phyloP scores from a whole-genome alignment of 2,888 invertebrate genomes.

The Macaria notata region DNA sequence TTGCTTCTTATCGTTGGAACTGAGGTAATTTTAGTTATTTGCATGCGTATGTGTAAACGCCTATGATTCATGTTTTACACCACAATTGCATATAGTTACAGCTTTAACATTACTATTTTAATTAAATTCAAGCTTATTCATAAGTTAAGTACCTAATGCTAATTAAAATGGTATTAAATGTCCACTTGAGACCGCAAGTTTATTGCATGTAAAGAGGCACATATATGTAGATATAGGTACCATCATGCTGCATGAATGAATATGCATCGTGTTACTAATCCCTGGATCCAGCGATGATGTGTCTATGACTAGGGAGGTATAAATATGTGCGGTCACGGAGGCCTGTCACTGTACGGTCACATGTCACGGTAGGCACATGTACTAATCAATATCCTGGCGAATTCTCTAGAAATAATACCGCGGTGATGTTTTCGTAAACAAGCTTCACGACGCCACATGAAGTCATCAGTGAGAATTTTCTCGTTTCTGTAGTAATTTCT shows the following conservation, averaged over 20 bases:
- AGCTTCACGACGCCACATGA: slow-evolving; percentile 3
- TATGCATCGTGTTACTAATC: slow-evolving; percentile 8
- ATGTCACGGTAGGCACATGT: slow-evolving; percentile 9
- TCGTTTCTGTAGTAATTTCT: not conserved
- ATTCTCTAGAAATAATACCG: not conserved
- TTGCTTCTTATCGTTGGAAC: too few species aligned
- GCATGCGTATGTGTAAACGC: too few species aligned
- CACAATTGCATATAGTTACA: too few species aligned
- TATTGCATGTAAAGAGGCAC: not conserved
- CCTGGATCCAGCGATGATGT: not conserved
- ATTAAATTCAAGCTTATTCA: too few species aligned
- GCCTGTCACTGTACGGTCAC: slow-evolving; percentile 7
- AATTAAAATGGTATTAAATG: slow-evolving; percentile 40
- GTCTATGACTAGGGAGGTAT: not conserved
- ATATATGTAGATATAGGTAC: too few species aligned
- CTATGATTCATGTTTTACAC: too few species aligned
- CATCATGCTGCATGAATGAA: slow-evolving; percentile 1
- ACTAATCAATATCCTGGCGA: not conserved
- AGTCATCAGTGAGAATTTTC: slow-evolving; percentile 1
- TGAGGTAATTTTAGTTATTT: too few species aligned
- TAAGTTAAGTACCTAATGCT: slow-evolving; percentile 25
- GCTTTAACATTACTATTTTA: too few species aligned
- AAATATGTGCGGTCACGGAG: not conserved
- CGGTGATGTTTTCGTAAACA: slow-evolving; percentile 1
- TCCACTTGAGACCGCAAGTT: slow-evolving; percentile 7